Conservation (phyloP, 2,888 invertebrate species). For the Drosophila flavopinicola region DNA sequence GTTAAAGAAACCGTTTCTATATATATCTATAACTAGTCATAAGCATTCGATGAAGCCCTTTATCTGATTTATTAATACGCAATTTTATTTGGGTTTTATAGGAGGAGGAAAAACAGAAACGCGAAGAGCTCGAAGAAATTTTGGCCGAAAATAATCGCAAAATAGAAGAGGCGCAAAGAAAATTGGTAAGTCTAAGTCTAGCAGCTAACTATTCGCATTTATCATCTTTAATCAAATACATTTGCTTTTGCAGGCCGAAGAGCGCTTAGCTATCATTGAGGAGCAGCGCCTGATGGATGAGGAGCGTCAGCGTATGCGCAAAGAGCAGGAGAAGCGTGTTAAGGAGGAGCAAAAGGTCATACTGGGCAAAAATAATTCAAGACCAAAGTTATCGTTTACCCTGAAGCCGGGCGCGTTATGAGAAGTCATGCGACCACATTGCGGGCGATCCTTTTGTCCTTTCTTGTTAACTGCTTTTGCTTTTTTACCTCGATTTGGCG, state of each 20-base stretch:
- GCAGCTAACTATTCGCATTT: too few relatives aligned
- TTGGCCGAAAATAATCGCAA: conserved; percentile 99
- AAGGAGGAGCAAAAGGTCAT: conserved; percentile 99
- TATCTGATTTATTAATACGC: conserved; percentile 59
- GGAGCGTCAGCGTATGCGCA: conserved; percentile 95
- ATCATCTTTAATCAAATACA: neutral
- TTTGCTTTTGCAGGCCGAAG: conserved; percentile 91
- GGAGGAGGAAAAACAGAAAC: conserved; percentile 98
- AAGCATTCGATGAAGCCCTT: conserved; percentile 37
- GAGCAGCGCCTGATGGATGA: conserved; percentile 98
- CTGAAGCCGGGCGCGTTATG: conserved; percentile 91
- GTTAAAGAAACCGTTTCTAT: conserved; percentile 62
- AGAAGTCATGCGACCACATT: conserved; percentile 71
- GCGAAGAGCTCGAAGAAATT: conserved; percentile 97
- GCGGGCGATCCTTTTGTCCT: conserved; percentile 12
- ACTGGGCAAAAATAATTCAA: conserved; percentile 97
- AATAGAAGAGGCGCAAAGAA: conserved; percentile 98
- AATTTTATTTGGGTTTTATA: conserved; percentile 86
- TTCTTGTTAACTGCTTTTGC: conserved; percentile 63
- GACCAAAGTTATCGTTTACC: conserved; percentile 97
- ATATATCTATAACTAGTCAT: conserved; percentile 50
- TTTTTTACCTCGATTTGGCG: conserved; percentile 45
- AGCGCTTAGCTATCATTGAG: conserved; percentile 97
- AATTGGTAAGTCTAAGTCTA: conserved; percentile 92
- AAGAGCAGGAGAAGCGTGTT: conserved; percentile 95